Base-by-base conservation (phyloP, 2,113 vertebrate genomes). In the Silurus asotus region DNA sequence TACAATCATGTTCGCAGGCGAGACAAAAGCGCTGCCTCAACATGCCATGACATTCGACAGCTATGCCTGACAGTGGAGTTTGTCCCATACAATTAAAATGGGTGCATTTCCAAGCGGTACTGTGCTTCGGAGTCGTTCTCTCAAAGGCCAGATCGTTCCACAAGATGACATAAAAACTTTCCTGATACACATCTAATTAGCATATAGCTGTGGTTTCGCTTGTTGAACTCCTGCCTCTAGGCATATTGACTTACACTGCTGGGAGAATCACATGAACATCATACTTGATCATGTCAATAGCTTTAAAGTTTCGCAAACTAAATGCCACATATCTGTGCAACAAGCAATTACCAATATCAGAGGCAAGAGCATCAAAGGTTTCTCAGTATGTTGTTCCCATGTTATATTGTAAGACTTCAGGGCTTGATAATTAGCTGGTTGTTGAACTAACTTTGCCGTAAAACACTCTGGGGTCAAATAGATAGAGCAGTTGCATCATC, bases 171-270 rank as follows among this genome's bases (percentile, higher is more conserved):
- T 49, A 49, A 82, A 82, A 55, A 55, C 77, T 62, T 6, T 53
- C 64, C 67, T 81, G 88, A 89, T 90, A 88, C 37, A 81, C 83
- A 83, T 89, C 81, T 87, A 79, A 90, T 87, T 88, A 88, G 72
- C 48, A 55, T 58, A 81, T 65, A 69, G 53, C 69, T 64, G 28
- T 61, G 59, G 58, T 89, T 83, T 67, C 37, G 49, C 84, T 87
- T 72, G 77, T 78, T 82, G 55, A 86, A 82, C 56, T 25, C 48
- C 15, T 78, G 88, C 81, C 84, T 83, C 45, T 56, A 7, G 84
- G 56, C 58, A 76, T 83, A 28, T 51, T n/a, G 11, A 87, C 76
- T 53, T 55, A 64, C 25, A 9, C 65, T 77, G 61, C 23, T 80
- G 56, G 72, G 28, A 74, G 28, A 82, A 72, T 49, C 48, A 58